These are phyloP conservation scores for Euleptes europaea DNA, from an alignment of 2,113 vertebrate species.

Conservation along the genomic window DNA sequence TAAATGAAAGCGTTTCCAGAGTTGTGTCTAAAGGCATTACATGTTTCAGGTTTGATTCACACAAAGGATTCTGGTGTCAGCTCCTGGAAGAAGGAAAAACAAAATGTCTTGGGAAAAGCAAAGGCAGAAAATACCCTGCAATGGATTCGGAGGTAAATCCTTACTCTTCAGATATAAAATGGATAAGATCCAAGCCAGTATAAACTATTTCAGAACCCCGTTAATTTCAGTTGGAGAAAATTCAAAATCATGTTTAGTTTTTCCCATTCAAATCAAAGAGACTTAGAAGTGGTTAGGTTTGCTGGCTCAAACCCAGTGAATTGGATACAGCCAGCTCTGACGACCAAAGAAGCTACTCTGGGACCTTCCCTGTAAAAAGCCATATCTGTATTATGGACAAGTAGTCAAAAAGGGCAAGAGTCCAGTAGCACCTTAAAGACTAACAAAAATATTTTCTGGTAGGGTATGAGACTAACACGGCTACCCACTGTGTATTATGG, in stretches of 20 bases:
- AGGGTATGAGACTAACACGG: too few relatives aligned
- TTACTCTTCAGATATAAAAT: background rate
- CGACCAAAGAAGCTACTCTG: too few relatives aligned
- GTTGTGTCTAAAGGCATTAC: background rate
- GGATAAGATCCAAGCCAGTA: background rate
- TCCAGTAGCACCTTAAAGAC: too few relatives aligned
- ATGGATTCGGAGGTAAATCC: constrained; percentile 91
- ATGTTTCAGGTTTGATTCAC: constrained; percentile 90
- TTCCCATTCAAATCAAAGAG: background rate
- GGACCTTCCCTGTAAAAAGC: too few relatives aligned
- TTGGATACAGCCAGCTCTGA: background rate
- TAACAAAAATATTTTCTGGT: too few relatives aligned
- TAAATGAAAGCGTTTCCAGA: background rate
- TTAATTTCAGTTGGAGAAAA: background rate
- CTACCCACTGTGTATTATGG: too few relatives aligned
- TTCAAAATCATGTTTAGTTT: background rate
- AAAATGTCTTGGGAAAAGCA: constrained; percentile 95
- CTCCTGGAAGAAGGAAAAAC: constrained; percentile 94
- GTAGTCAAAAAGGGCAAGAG: too few relatives aligned
- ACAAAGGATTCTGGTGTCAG: constrained; percentile 98
- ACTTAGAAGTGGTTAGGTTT: background rate
- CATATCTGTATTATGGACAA: too few relatives aligned
- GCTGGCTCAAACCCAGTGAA: background rate
- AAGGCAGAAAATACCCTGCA: constrained; percentile 92
- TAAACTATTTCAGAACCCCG: background rate